Percentiles rank a stretch among this genome's conserved stretches.
Evolutionary conservation across 2,888 invertebrate genomes (phyloP).

Genomic region (Zelleria hepariella): DNA sequence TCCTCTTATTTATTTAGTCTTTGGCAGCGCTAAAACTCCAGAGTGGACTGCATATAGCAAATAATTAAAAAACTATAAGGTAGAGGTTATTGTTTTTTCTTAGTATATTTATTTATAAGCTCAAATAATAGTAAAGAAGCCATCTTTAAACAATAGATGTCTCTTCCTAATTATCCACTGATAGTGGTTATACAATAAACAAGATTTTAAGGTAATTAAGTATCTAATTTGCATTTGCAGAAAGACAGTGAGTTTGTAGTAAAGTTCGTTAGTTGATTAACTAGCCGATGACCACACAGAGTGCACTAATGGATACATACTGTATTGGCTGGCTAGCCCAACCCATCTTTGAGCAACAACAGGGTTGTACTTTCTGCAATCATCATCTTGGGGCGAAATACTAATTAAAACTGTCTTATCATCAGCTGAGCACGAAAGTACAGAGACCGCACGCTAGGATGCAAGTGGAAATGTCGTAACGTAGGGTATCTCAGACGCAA

Average conservation of each 20-base stretch:
- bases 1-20: too few relatives aligned
- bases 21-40: too few relatives aligned
- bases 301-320: not conserved
- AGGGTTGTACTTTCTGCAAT: not conserved
- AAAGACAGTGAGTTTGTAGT: not conserved
- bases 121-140: too few relatives aligned
- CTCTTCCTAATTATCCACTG: too few relatives aligned
- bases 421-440: constrained; percentile 23
- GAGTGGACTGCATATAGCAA: too few relatives aligned
- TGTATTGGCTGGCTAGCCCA: not conserved
- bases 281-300: not conserved
- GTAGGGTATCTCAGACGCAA: constrained; percentile 26
- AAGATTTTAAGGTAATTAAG: not conserved
- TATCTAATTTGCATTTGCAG: not conserved
- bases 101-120: too few relatives aligned
- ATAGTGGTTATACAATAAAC: too few relatives aligned
- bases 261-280: not conserved
- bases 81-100: too few relatives aligned
- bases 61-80: too few relatives aligned
- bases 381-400: not conserved
- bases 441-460: constrained; percentile 3
- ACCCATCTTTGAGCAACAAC: not conserved
- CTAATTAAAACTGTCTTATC: constrained; percentile 17
- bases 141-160: too few relatives aligned
- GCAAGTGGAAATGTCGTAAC: constrained; percentile 15